A percentile compares a stretch with the other conserved stretches of the same genome.
Conservation (phyloP, 2,888 invertebrate species). For the Eilema sororculum region DNA sequence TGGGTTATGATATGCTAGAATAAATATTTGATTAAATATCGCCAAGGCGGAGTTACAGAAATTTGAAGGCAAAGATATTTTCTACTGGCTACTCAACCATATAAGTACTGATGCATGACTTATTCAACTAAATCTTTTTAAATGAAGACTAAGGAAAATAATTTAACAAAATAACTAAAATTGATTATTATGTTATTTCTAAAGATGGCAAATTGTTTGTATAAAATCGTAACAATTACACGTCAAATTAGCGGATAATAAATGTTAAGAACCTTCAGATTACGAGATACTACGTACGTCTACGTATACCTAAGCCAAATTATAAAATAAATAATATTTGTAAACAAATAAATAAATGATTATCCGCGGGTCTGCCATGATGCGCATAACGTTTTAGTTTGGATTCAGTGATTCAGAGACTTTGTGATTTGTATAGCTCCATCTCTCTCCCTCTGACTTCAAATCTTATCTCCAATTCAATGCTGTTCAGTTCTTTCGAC, state of each 20-base stretch:
- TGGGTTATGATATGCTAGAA: slow-evolving; percentile 43
- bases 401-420: no score
- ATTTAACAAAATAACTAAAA: neutral
- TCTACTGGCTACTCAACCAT: neutral
- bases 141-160: neutral
- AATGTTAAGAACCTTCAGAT: neutral
- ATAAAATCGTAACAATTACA: neutral
- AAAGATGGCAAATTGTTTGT: neutral
- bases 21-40: slow-evolving; percentile 1
- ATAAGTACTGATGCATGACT: neutral
- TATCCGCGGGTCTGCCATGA: no score
- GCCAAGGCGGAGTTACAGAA: neutral
- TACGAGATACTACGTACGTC: neutral
- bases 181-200: neutral
- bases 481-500: no score
- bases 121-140: neutral
- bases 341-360: neutral
- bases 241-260: neutral
- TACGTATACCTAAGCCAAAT: neutral
- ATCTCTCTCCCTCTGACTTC: no score
- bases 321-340: neutral
- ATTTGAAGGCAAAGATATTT: neutral
- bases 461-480: no score
- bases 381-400: no score
- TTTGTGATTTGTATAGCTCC: no score